Conservation (phyloP, 1,140 invertebrate genomes). For the Manduca sexta region DNA sequence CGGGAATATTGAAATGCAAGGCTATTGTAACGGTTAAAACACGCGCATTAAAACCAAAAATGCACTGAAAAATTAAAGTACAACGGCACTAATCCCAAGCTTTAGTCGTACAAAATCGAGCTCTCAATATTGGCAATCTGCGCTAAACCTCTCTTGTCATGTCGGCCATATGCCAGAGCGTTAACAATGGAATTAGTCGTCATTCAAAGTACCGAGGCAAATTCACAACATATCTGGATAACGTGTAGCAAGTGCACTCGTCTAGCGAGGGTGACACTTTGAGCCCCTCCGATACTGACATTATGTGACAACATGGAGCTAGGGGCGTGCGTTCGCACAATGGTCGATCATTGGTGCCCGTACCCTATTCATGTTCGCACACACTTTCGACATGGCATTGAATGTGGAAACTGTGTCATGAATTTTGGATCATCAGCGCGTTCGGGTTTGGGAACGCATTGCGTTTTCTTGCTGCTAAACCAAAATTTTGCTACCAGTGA, state of each 20-base stretch:
- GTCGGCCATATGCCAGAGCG: conserved; percentile 56
- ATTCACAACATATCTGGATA: conserved; percentile 62
- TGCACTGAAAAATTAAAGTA: background rate
- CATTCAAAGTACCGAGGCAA: conserved; percentile 64
- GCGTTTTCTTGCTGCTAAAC: background rate
- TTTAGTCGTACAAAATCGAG: conserved; percentile 1
- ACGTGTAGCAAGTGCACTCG: conserved; percentile 65
- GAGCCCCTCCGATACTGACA: conserved; percentile 64
- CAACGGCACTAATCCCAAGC: background rate
- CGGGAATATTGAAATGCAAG: too few species aligned
- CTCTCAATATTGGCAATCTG: conserved; percentile 51
- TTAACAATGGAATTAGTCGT: conserved; percentile 70
- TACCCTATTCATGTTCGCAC: conserved; percentile 36
- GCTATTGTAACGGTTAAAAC: too few species aligned
- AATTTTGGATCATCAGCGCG: background rate
- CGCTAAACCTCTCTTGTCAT: conserved; percentile 55
- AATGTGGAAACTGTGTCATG: conserved; percentile 18
- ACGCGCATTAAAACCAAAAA: too few species aligned
- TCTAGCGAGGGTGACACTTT: conserved; percentile 62
- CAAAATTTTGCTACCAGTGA: too few species aligned
- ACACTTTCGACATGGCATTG: conserved; percentile 24
- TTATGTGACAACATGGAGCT: conserved; percentile 58
- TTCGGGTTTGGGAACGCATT: background rate
- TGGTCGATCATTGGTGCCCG: conserved; percentile 52
- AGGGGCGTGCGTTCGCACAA: conserved; percentile 48